phyloP scores from a whole-genome alignment of 2,797 vertebrate genomes.

The Danio aesculapii region DNA sequence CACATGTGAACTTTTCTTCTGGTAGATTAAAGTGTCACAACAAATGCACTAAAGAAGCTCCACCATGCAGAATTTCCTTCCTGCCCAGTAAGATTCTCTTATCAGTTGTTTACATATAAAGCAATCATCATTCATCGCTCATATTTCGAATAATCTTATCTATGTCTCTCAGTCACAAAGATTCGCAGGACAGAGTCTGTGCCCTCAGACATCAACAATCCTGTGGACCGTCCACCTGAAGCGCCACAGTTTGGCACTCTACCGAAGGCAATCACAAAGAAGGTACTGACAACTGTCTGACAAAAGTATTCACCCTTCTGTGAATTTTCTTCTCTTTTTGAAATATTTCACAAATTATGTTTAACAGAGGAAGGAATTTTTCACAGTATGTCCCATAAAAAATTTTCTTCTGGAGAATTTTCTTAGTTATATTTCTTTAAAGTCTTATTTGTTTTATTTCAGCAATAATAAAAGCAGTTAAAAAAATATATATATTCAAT shows the following conservation, averaged over 20 bases:
- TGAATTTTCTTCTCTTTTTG: too few relatives aligned
- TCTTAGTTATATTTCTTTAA: too few relatives aligned
- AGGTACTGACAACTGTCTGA: conserved; percentile 78
- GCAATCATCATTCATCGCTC: not conserved
- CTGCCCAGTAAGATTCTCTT: conserved; percentile 85
- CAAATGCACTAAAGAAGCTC: conserved; percentile 97
- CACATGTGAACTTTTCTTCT: not conserved
- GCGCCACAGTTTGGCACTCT: conserved; percentile 92
- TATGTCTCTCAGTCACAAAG: conserved; percentile 82
- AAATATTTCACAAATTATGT: too few relatives aligned
- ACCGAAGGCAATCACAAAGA: conserved; percentile 96
- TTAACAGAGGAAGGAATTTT: too few relatives aligned
- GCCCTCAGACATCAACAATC: conserved; percentile 98
- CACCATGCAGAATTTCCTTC: conserved; percentile 94
- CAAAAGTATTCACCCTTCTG: too few relatives aligned
- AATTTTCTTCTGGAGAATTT: too few relatives aligned
- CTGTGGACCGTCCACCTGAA: conserved; percentile 89
- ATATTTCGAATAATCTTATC: not conserved
- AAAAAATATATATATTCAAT: too few relatives aligned
- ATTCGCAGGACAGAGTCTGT: conserved; percentile 97
- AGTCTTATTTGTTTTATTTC: too few relatives aligned
- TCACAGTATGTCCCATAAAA: too few relatives aligned
- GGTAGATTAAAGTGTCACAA: conserved; percentile 98
- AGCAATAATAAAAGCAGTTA: too few relatives aligned
- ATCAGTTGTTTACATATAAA: not conserved